Conservation (phyloP, 2,888 invertebrate species). For the Dexiosoma caninum region DNA sequence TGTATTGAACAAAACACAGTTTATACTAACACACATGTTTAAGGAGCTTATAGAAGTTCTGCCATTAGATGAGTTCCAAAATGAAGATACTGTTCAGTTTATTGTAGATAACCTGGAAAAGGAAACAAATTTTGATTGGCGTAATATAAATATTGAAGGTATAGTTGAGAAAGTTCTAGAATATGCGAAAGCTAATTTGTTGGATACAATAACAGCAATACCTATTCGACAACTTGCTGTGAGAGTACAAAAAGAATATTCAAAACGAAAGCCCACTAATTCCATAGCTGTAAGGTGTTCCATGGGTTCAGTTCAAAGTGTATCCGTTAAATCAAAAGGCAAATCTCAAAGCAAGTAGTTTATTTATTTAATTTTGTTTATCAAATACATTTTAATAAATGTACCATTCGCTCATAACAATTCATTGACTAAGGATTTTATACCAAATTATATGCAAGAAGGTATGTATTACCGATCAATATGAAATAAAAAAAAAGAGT, state of each 20-base stretch:
- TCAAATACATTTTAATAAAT: neutral
- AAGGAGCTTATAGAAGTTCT: constrained; percentile 72
- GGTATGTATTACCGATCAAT: too few species aligned
- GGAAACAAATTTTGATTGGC: constrained; percentile 70
- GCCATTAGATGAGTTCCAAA: constrained; percentile 72
- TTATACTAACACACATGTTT: constrained; percentile 70
- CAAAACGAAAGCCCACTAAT: constrained; percentile 57
- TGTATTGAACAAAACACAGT: constrained; percentile 71
- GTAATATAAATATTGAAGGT: constrained; percentile 71
- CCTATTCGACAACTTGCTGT: constrained; percentile 70
- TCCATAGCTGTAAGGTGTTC: constrained; percentile 37
- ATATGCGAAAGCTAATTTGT: constrained; percentile 72
- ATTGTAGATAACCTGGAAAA: constrained; percentile 70
- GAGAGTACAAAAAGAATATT: constrained; percentile 68
- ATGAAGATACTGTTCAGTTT: constrained; percentile 68
- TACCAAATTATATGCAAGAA: too few species aligned
- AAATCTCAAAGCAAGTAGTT: constrained; percentile 5
- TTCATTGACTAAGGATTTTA: too few species aligned
- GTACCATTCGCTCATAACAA: constrained; percentile 37
- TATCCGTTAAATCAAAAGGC: constrained; percentile 57
- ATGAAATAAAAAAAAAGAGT: constrained; percentile 28
- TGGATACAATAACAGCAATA: constrained; percentile 72
- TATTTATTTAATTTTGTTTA: neutral
- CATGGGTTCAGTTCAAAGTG: constrained; percentile 56
- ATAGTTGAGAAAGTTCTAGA: constrained; percentile 67